phyloP scores from a whole-genome alignment of 2,888 invertebrate genomes.

The Mimumesa dahlbomi region DNA sequence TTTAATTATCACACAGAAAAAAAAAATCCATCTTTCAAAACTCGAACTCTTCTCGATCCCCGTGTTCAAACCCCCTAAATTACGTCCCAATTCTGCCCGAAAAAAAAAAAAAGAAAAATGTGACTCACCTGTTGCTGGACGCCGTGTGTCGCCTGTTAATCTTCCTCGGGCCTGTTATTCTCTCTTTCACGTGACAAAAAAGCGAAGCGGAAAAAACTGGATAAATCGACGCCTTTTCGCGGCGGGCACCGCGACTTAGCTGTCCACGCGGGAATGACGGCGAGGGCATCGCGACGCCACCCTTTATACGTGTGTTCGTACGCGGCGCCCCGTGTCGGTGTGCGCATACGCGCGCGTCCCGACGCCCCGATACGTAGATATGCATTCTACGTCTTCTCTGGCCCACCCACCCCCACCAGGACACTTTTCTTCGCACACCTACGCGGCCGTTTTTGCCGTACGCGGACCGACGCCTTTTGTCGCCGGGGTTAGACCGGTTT shows the following conservation, averaged over 20 bases:
- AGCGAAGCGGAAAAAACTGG: constrained; percentile 1
- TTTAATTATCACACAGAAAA: too few species aligned
- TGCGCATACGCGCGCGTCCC: constrained; percentile 34
- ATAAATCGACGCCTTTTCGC: constrained; percentile 17
- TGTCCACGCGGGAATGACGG: constrained; percentile 77
- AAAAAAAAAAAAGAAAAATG: too few species aligned
- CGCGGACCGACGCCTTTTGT: constrained; percentile 1
- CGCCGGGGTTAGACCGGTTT: too few species aligned
- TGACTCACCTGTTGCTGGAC: not conserved
- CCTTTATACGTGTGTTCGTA: constrained; percentile 75
- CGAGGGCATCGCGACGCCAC: constrained; percentile 70
- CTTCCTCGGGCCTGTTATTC: not conserved
- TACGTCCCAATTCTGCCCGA: too few species aligned
- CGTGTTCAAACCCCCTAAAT: too few species aligned
- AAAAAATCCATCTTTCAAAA: too few species aligned
- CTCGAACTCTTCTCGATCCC: too few species aligned
- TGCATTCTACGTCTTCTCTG: not conserved
- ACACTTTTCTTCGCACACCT: not conserved
- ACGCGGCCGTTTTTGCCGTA: not conserved
- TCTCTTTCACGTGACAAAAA: constrained; percentile 34
- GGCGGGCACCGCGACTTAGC: constrained; percentile 62
- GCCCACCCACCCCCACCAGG: constrained; percentile 7
- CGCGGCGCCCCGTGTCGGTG: constrained; percentile 36
- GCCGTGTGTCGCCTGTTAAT: not conserved
- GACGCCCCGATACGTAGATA: constrained; percentile 3